Conservation (phyloP, 2,888 invertebrate species). For the Eremobia ochroleuca region DNA sequence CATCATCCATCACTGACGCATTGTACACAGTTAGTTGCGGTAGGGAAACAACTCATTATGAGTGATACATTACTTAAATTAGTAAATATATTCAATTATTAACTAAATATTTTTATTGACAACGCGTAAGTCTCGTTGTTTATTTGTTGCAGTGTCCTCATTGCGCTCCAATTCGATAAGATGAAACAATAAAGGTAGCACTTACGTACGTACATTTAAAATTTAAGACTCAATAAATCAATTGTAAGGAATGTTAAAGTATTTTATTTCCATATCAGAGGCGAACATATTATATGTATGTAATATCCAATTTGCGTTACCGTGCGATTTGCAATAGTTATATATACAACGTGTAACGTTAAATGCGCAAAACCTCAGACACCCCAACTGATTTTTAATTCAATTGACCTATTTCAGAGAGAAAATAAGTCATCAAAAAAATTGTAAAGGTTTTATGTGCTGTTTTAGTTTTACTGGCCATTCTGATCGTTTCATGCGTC, state of each 20-base stretch:
- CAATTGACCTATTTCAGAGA: no score
- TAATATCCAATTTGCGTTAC: not conserved
- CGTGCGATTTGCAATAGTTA: not conserved
- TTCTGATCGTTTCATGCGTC: no score
- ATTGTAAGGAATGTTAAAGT: not conserved
- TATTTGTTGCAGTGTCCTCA: slow-evolving; percentile 3
- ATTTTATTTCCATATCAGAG: not conserved
- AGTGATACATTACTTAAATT: slow-evolving; percentile 9
- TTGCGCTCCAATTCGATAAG: slow-evolving; percentile 35
- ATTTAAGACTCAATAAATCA: not conserved
- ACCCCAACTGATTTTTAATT: no score
- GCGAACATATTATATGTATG: no score
- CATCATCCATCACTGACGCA: slow-evolving; percentile 34
- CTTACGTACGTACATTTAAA: not conserved
- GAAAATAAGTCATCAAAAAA: no score
- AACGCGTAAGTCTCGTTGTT: slow-evolving; percentile 1
- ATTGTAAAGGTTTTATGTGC: no score
- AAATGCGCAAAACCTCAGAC: no score
- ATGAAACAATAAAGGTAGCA: not conserved
- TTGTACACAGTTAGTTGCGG: not conserved
- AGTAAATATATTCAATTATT: slow-evolving; percentile 16
- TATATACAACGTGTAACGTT: no score
- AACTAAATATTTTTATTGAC: slow-evolving; percentile 19
- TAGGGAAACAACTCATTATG: not conserved
- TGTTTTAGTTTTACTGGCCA: no score